phyloP scores from a whole-genome alignment of 2,113 vertebrate genomes.

The Dicaeum eximium region DNA sequence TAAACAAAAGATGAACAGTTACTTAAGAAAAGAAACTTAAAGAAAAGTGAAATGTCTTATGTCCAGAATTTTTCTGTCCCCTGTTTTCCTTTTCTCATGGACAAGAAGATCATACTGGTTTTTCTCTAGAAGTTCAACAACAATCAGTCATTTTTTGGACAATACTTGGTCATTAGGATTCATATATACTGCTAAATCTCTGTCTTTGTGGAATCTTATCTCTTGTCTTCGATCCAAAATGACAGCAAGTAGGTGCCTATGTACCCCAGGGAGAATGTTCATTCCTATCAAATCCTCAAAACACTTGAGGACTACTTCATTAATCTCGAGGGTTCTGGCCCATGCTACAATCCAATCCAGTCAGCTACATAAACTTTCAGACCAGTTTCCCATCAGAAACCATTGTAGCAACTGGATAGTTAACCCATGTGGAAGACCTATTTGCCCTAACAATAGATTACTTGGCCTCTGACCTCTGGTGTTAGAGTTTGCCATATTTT shows the following conservation, averaged over 20 bases:
- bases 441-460: background rate
- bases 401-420: background rate
- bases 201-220: background rate
- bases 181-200: background rate
- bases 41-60: background rate
- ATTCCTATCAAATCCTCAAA: background rate
- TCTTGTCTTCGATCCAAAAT: background rate
- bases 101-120: background rate
- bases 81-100: background rate
- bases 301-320: background rate
- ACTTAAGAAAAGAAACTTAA: background rate
- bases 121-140: background rate
- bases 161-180: background rate
- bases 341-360: background rate
- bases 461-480: background rate
- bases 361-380: background rate
- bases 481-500: background rate
- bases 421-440: background rate
- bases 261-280: background rate
- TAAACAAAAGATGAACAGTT: background rate
- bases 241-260: background rate
- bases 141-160: background rate
- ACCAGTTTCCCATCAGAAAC: background rate
- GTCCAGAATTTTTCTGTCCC: background rate
- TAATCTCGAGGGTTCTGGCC: background rate